Percentiles rank a stretch among this genome's conserved stretches.
phyloP scores from a whole-genome alignment of 2,888 invertebrate genomes.

The Steinernema hermaphroditum region DNA sequence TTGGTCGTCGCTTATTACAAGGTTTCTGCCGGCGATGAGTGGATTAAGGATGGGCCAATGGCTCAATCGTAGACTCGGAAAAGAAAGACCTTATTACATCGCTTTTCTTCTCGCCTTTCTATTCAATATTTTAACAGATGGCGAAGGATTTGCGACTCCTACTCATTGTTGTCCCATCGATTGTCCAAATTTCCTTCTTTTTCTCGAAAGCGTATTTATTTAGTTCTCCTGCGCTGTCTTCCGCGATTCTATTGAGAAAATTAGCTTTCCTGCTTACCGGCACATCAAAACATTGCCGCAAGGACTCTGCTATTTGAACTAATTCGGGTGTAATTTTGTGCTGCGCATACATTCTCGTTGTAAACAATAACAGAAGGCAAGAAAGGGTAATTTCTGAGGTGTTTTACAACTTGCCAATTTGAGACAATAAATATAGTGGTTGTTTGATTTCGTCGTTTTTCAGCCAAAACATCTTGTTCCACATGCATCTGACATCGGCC shows the following conservation, averaged over 20 bases:
- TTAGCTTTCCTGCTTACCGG: constrained; percentile 21
- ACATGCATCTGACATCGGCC: no score
- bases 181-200: constrained; percentile 26
- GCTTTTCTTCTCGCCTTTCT: constrained; percentile 30
- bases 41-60: constrained; percentile 23
- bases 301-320: not conserved
- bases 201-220: constrained; percentile 20
- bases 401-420: no score
- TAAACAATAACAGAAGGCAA: not conserved
- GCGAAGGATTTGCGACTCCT: constrained; percentile 31
- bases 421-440: not conserved
- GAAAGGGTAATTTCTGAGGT: not conserved
- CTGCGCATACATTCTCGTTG: not conserved
- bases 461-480: not conserved
- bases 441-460: not conserved
- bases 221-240: constrained; percentile 25
- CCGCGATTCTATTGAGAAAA: constrained; percentile 7
- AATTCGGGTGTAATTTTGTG: not conserved
- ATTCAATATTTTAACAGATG: constrained; percentile 31
- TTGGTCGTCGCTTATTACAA: not conserved
- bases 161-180: constrained; percentile 30
- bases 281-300: constrained; percentile 29
- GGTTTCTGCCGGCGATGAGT: constrained; percentile 5
- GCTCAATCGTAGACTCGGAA: constrained; percentile 20
- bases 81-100: constrained; percentile 31